phyloP scores from a whole-genome alignment of 2,888 invertebrate species.

The Micoletzkya japonica region DNA sequence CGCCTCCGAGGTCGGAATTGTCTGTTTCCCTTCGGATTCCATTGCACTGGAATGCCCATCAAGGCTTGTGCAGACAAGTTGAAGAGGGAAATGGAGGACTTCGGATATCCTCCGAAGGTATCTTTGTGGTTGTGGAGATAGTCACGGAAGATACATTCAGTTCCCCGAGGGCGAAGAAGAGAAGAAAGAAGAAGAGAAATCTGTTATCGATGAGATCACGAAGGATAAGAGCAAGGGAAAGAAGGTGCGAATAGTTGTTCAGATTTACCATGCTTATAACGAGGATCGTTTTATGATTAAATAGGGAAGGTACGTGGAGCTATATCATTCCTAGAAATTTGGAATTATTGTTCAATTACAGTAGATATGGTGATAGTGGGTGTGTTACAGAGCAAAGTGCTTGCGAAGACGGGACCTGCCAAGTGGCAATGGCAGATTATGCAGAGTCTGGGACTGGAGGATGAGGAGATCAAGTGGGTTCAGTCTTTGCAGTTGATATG shows the following conservation, averaged over 20 bases:
- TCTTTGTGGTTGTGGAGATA: neutral
- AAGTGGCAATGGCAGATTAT: conserved; percentile 99
- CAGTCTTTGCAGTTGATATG: neutral
- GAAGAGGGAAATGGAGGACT: conserved; percentile 86
- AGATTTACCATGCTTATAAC: too few species aligned
- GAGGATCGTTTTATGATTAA: too few species aligned
- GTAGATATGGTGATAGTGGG: too few species aligned
- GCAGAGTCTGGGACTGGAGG: conserved; percentile 83
- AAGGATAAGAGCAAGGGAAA: conserved; percentile 90
- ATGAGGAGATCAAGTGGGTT: conserved; percentile 80
- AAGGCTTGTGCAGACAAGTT: conserved; percentile 98
- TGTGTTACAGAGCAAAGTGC: conserved; percentile 85
- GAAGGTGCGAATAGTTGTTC: conserved; percentile 67
- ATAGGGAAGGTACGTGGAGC: too few species aligned
- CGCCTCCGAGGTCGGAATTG: conserved; percentile 87
- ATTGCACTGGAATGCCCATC: conserved; percentile 99
- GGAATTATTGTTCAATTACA: too few species aligned
- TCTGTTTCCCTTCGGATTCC: conserved; percentile 95
- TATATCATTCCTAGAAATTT: too few species aligned
- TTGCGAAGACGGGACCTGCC: conserved; percentile 83
- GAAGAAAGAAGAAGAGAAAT: conserved; percentile 66
- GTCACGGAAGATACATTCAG: neutral
- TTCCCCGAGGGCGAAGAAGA: conserved; percentile 54
- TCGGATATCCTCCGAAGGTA: conserved; percentile 82
- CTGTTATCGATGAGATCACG: conserved; percentile 67